phyloP scores from a whole-genome alignment of 2,113 vertebrate species.

The Brienomyrus longianalis region DNA sequence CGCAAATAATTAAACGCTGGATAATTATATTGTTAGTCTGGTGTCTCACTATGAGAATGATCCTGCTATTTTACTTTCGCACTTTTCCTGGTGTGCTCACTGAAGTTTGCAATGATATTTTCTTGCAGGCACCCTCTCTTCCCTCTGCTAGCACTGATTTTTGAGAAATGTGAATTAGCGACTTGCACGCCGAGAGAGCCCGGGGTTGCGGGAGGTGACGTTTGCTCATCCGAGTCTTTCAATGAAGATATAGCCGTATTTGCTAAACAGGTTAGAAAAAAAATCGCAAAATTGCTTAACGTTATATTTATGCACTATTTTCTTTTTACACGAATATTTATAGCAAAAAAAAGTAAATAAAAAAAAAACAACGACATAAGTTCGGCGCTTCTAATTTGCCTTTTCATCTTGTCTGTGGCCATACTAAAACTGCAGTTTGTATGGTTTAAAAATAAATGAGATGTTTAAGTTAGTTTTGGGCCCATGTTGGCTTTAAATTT shows the following conservation, averaged over 20 bases:
- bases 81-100: background rate
- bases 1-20: background rate
- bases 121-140: slow-evolving; percentile 87
- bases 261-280: slow-evolving; percentile 86
- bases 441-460: background rate
- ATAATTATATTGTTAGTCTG: background rate
- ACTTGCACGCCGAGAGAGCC: slow-evolving; percentile 86
- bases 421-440: background rate
- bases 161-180: slow-evolving; percentile 97
- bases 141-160: slow-evolving; percentile 92
- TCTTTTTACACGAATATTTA: background rate
- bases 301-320: slow-evolving; percentile 28
- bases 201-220: slow-evolving; percentile 81
- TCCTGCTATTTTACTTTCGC: background rate
- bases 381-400: background rate
- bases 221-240: slow-evolving; percentile 93
- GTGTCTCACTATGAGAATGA: background rate
- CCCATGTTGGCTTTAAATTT: background rate
- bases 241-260: slow-evolving; percentile 95
- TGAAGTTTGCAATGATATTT: slow-evolving; percentile 60
- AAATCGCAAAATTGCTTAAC: slow-evolving; percentile 24
- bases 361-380: background rate
- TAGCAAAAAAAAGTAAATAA: background rate
- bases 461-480: background rate
- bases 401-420: background rate